Evolutionary conservation across 2,113 vertebrate species (phyloP).

Genomic region (Oryzias javanicus): DNA sequence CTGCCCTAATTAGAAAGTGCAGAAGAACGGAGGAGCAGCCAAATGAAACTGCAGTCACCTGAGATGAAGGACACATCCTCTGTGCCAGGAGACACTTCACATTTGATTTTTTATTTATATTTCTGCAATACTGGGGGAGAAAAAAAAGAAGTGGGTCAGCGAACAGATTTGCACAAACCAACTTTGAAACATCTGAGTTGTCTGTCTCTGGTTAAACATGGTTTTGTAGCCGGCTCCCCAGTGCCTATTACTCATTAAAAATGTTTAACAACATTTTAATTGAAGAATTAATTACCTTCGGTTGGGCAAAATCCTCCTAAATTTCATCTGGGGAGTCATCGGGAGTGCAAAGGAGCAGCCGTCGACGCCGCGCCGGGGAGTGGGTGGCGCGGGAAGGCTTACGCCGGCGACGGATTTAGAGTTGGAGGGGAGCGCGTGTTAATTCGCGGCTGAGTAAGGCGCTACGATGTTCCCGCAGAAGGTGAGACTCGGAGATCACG

Average conservation of each 20-base stretch:
- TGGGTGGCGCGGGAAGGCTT: slow-evolving; percentile 59
- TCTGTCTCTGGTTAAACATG: slow-evolving; percentile 78
- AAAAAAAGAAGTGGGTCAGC: slow-evolving; percentile 75
- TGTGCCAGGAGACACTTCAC: slow-evolving; percentile 61
- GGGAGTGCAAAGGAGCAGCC: slow-evolving; percentile 60
- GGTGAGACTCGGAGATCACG: slow-evolving; percentile 4
- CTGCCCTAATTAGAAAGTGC: slow-evolving; percentile 76
- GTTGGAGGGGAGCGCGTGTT: slow-evolving; percentile 46
- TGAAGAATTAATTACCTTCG: slow-evolving; percentile 88
- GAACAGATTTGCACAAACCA: slow-evolving; percentile 70
- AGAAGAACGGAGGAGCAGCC: slow-evolving; percentile 27
- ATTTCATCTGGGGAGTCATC: slow-evolving; percentile 81
- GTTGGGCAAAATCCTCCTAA: slow-evolving; percentile 79
- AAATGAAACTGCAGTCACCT: slow-evolving; percentile 77
- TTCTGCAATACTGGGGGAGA: slow-evolving; percentile 54
- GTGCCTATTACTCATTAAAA: slow-evolving; percentile 84
- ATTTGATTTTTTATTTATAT: slow-evolving; percentile 79
- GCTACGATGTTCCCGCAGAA: slow-evolving; percentile 50
- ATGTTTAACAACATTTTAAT: slow-evolving; percentile 89
- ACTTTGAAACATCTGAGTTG: slow-evolving; percentile 75
- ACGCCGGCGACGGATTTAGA: slow-evolving; percentile 59
- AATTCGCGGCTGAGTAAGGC: slow-evolving; percentile 53
- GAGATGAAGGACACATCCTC: slow-evolving; percentile 77
- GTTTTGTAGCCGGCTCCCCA: slow-evolving; percentile 78
- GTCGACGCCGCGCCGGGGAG: slow-evolving; percentile 48